phyloP scores from a whole-genome alignment of 2,113 vertebrate genomes.

The Cisticola juncidis region DNA sequence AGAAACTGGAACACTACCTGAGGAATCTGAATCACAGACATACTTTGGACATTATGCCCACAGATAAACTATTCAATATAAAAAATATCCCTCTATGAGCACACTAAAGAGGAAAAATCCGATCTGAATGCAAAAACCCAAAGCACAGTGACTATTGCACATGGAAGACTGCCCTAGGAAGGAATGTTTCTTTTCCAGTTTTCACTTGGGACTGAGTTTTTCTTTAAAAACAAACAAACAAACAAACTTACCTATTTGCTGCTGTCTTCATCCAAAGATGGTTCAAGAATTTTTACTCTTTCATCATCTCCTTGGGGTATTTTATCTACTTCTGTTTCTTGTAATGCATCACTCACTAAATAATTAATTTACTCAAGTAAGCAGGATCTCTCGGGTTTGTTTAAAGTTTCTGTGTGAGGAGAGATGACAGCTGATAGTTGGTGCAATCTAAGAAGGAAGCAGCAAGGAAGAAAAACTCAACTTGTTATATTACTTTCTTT shows the following conservation, averaged over 20 bases:
- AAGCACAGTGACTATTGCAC: neutral
- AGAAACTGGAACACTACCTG: neutral
- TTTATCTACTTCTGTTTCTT: conserved; percentile 33
- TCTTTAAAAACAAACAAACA: neutral
- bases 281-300: conserved; percentile 13
- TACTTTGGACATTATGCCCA: neutral
- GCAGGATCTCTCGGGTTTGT: neutral
- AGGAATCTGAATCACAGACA: neutral
- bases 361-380: conserved; percentile 62
- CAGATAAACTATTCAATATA: neutral
- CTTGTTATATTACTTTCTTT: neutral
- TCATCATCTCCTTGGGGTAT: conserved; percentile 33
- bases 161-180: neutral
- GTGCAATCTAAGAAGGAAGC: neutral
- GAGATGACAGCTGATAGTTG: conserved; percentile 4
- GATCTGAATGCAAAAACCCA: neutral
- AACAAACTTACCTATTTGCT: neutral
- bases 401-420: conserved; percentile 2
- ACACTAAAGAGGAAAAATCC: neutral
- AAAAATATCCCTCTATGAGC: neutral
- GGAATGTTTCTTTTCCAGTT: neutral
- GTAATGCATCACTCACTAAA: conserved; percentile 50
- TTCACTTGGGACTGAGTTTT: neutral
- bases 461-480: neutral
- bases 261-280: neutral